These are phyloP conservation scores for Sturnira hondurensis DNA, from an alignment of 2,113 vertebrate species.

Conservation along the genomic window DNA sequence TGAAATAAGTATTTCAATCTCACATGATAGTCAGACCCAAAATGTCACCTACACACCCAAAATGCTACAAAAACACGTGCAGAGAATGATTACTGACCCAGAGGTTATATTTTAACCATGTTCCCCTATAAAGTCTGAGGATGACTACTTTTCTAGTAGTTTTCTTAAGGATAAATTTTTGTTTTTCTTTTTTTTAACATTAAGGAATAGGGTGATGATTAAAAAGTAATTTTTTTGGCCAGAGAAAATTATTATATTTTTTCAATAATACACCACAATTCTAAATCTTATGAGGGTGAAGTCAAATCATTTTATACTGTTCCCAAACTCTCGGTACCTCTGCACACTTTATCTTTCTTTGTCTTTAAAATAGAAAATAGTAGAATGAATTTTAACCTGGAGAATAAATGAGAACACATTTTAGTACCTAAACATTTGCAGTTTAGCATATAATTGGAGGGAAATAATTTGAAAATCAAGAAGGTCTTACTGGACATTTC, in stretches of 20 bases:
- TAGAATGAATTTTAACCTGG: neutral
- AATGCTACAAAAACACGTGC: neutral
- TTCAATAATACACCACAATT: neutral
- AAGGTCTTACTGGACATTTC: neutral
- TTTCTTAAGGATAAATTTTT: neutral
- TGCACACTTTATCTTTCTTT: neutral
- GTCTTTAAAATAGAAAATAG: neutral
- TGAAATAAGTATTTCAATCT: neutral
- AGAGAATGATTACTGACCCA: neutral
- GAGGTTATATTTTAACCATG: neutral
- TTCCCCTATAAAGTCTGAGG: neutral
- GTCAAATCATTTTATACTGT: neutral
- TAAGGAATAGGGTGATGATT: neutral
- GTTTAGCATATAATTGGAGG: neutral
- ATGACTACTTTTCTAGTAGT: neutral
- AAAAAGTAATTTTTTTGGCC: neutral
- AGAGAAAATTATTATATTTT: neutral
- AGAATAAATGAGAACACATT: conserved; percentile 3
- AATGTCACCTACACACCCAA: neutral
- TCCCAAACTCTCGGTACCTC: neutral
- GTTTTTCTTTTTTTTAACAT: neutral
- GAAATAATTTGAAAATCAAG: neutral
- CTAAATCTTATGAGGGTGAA: conserved; percentile 2
- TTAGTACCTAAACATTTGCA: neutral
- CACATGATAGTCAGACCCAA: neutral